These are phyloP conservation scores for Onthophagus sagittarius DNA, from an alignment of 2,888 invertebrate genomes.

Conservation along the genomic window DNA sequence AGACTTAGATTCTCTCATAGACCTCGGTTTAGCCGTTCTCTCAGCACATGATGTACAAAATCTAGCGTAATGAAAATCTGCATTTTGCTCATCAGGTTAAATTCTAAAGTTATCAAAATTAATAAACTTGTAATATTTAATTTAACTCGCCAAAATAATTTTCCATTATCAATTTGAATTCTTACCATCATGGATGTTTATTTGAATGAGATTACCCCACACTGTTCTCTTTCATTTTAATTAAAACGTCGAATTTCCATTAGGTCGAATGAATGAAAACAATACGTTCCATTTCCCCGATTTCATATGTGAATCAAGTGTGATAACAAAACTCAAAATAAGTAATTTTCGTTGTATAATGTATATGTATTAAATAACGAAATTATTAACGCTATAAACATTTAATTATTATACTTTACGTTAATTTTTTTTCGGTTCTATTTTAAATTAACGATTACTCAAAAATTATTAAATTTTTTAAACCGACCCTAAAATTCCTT, in stretches of 20 bases:
- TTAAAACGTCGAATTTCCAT: not conserved
- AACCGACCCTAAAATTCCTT: not conserved
- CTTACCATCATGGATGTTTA: not conserved
- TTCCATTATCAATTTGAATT: not conserved
- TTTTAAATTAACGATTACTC: not conserved
- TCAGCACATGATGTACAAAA: too few species aligned
- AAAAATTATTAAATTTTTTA: not conserved
- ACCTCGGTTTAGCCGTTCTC: too few species aligned
- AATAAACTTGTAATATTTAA: not conserved
- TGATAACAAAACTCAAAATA: not conserved
- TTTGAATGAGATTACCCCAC: not conserved
- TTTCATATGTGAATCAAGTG: not conserved
- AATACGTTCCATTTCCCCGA: not conserved
- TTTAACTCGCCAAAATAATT: not conserved
- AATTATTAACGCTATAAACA: not conserved
- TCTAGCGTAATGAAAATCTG: too few species aligned
- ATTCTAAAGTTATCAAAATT: too few species aligned
- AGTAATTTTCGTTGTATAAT: not conserved
- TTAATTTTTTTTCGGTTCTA: too few species aligned
- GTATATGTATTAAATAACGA: not conserved
- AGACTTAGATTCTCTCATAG: too few species aligned
- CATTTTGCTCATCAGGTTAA: too few species aligned
- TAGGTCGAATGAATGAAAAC: not conserved
- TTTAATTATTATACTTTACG: too few species aligned
- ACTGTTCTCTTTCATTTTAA: not conserved